phyloP scores from a whole-genome alignment of 2,888 invertebrate genomes.

The Amphipoea lucens region DNA sequence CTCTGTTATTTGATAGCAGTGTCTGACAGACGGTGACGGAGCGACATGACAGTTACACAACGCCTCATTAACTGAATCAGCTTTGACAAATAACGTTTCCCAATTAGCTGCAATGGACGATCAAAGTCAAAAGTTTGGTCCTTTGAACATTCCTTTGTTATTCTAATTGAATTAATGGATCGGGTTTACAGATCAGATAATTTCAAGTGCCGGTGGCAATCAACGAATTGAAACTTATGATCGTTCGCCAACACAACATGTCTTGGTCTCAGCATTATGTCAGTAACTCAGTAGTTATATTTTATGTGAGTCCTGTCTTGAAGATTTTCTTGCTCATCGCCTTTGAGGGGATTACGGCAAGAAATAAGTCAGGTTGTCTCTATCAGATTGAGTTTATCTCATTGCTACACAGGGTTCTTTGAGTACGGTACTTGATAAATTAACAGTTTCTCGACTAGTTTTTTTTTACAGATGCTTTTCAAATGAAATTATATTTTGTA shows the following conservation, averaged over 20 bases:
- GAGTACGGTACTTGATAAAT: conserved; percentile 50
- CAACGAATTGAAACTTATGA: conserved; percentile 63
- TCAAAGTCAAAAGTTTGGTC: conserved; percentile 68
- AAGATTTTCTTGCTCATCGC: conserved; percentile 49
- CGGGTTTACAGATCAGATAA: conserved; percentile 64
- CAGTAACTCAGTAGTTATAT: conserved; percentile 25
- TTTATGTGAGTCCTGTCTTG: conserved; percentile 44
- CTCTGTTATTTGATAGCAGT: conserved; percentile 55
- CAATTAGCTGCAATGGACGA: conserved; percentile 70
- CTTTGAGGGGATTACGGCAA: conserved; percentile 56
- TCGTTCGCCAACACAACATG: conserved; percentile 31
- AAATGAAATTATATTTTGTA: conserved; percentile 22
- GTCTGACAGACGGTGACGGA: conserved; percentile 43
- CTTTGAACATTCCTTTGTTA: conserved; percentile 70
- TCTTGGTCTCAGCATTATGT: conserved; percentile 27
- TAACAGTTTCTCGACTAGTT: conserved; percentile 38
- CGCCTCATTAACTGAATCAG: conserved; percentile 67
- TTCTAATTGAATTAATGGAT: conserved; percentile 69
- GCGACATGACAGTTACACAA: conserved; percentile 56
- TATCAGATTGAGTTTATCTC: conserved; percentile 58
- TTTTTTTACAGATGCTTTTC: conserved; percentile 10
- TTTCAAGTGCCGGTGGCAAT: conserved; percentile 65
- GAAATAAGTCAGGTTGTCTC: conserved; percentile 55
- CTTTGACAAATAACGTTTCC: conserved; percentile 71
- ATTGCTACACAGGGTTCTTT: conserved; percentile 56